Evolutionary conservation across 1,140 invertebrate species (phyloP).

Genomic region (Drosophila kohkoa): DNA sequence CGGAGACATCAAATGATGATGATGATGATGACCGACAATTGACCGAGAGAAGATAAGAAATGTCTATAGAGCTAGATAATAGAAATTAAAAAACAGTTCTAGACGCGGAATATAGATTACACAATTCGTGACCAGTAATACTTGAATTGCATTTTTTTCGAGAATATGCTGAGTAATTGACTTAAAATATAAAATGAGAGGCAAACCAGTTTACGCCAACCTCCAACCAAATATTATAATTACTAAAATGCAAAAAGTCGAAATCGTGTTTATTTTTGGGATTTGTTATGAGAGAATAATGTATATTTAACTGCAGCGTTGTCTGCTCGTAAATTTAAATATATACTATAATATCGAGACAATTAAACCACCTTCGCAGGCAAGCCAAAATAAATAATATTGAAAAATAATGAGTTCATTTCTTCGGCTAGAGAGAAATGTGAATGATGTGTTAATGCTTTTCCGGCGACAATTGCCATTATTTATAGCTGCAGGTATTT

Average conservation of each 20-base stretch:
- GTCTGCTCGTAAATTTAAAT: background rate
- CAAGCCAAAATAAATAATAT: background rate
- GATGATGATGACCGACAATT: constrained; percentile 27
- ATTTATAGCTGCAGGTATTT: background rate
- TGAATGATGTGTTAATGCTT: no score
- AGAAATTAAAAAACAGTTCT: background rate
- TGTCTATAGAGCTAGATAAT: constrained; percentile 13
- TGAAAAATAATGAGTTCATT: background rate
- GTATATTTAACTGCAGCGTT: constrained; percentile 2
- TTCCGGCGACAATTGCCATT: background rate
- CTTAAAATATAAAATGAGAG: background rate
- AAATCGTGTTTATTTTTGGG: constrained; percentile 10
- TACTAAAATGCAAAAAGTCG: background rate
- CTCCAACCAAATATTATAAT: constrained; percentile 3
- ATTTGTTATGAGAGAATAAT: constrained; percentile 3
- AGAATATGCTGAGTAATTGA: background rate
- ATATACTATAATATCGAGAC: background rate
- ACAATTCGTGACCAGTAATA: background rate
- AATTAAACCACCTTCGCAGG: background rate
- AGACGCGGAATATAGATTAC: background rate
- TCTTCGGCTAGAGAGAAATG: background rate
- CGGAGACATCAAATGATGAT: constrained; percentile 21
- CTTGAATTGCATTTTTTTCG: background rate
- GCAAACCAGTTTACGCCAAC: constrained; percentile 3
- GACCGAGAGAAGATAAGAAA: background rate